Conservation (phyloP, 2,113 vertebrate genomes). For the Glaucidium brasilianum region DNA sequence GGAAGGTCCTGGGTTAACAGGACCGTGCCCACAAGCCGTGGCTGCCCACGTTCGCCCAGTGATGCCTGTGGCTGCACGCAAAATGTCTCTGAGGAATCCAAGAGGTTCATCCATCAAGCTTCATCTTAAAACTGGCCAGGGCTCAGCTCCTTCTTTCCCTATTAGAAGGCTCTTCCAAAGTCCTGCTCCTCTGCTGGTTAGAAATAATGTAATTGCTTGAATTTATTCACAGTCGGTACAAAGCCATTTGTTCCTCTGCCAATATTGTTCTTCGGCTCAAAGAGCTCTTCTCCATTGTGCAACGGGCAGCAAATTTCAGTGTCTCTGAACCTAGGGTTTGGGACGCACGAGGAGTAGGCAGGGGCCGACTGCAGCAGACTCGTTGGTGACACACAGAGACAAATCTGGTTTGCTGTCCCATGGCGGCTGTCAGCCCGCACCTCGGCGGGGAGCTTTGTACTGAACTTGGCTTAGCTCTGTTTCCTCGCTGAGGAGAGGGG, state of each 20-base stretch:
- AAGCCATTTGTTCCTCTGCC: slow-evolving; percentile 47
- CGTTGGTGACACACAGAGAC: background rate
- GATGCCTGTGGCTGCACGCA: background rate
- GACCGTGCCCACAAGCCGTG: background rate
- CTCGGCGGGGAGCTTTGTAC: background rate
- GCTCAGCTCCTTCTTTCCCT: slow-evolving; percentile 20
- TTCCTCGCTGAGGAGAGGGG: background rate
- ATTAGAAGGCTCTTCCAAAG: background rate
- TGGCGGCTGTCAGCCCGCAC: background rate
- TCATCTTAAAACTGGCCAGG: slow-evolving; percentile 9
- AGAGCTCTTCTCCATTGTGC: background rate
- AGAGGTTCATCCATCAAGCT: background rate
- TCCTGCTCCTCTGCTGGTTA: background rate
- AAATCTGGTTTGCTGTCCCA: background rate
- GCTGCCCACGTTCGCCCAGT: background rate
- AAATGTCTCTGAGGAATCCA: background rate
- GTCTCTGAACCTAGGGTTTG: background rate
- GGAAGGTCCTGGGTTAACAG: background rate
- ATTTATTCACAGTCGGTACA: slow-evolving; percentile 44
- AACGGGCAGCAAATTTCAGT: background rate
- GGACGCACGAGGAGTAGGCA: background rate
- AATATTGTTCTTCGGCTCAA: slow-evolving; percentile 25
- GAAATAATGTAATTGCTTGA: slow-evolving; percentile 43
- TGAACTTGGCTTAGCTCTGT: background rate
- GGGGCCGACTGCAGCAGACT: background rate